Base-by-base conservation (phyloP, 2,797 vertebrate genomes). In the Xenopus petersii region DNA sequence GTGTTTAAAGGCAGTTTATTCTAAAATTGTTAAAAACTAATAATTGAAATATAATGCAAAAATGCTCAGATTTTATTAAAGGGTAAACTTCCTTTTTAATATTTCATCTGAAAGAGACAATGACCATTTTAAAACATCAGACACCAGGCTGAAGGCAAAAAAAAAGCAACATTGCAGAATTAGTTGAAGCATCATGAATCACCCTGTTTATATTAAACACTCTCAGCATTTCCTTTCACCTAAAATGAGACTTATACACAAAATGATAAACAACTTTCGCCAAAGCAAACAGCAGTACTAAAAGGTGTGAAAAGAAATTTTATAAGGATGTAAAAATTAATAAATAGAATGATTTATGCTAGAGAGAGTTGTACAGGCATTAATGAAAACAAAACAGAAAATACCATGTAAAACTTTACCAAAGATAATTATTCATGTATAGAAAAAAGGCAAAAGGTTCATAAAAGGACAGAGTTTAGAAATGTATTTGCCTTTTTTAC, bases 241-340 rank as follows among this genome's bases (percentile, higher is more conserved):
- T 79, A 90, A 94, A 91, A 89, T 89, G 84, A 90, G 89, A 85
- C 82, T 85, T 87, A 80, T 82, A 69, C 16, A 86, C 83, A 88
- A 88, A 89, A 93, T 92, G 91, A 96, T 93, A 92, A 94, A 95
- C 91, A 94, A 90, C 89, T 88, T 86, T 67, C 82, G 89, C 87
- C 87, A 86, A 84, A 81, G 86, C 81, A 77, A 89, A 84, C 82
- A 92, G 90, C 91, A 92, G 89, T 88, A 81, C 81, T 92, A 91
- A 90, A 88, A 90, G 84, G 84, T 80, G 89, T 93, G 88, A 42
- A 92, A 92, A 94, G 85, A 79, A 90, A 92, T 80, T 92, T 82
- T 87, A 81, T 62, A 74, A 64, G 82, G 16, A 71, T 79, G 74
- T 74, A 77, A 83, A 82, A 83, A 85, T 74, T 65, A 83, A 60